phyloP scores from a whole-genome alignment of 2,888 invertebrate species.

The Hirtodrosophila duncani region DNA sequence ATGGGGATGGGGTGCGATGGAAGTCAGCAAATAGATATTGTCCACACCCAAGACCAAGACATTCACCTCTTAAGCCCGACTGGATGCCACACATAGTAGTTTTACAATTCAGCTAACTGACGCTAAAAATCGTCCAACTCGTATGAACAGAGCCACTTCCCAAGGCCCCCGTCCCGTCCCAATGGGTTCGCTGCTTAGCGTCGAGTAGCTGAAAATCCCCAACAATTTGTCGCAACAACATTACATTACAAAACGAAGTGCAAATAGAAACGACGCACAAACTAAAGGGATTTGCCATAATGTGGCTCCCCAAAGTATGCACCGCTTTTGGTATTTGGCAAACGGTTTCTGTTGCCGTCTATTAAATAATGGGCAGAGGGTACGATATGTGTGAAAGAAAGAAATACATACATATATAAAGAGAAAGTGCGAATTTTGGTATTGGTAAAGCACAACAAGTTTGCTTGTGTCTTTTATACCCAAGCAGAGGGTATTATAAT shows the following conservation, averaged over 20 bases:
- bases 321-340: slow-evolving; percentile 18
- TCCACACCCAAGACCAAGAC: slow-evolving; percentile 39
- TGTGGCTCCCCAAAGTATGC: slow-evolving; percentile 41
- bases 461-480: too few relatives aligned
- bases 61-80: slow-evolving; percentile 55
- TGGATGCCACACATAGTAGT: slow-evolving; percentile 42
- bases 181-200: slow-evolving; percentile 32
- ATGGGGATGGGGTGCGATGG: too few relatives aligned
- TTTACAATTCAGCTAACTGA: slow-evolving; percentile 36
- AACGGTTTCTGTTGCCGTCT: slow-evolving; percentile 17
- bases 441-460: too few relatives aligned
- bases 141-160: too few relatives aligned
- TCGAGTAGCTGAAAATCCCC: slow-evolving; percentile 54
- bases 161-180: too few relatives aligned
- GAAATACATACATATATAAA: too few relatives aligned
- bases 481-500: too few relatives aligned
- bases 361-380: slow-evolving; percentile 37
- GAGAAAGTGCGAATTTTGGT: slow-evolving; percentile 5
- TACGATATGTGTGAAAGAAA: background rate
- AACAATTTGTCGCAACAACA: slow-evolving; percentile 69
- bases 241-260: slow-evolving; percentile 68
- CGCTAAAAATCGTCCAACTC: slow-evolving; percentile 42
- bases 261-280: slow-evolving; percentile 55
- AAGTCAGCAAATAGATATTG: slow-evolving; percentile 19
- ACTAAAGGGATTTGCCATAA: slow-evolving; percentile 63